Evolutionary conservation across 1,140 invertebrate species (phyloP), one percentile per base, ranked within the genome.

Genomic region (Proctacanthus coquilletti): DNA sequence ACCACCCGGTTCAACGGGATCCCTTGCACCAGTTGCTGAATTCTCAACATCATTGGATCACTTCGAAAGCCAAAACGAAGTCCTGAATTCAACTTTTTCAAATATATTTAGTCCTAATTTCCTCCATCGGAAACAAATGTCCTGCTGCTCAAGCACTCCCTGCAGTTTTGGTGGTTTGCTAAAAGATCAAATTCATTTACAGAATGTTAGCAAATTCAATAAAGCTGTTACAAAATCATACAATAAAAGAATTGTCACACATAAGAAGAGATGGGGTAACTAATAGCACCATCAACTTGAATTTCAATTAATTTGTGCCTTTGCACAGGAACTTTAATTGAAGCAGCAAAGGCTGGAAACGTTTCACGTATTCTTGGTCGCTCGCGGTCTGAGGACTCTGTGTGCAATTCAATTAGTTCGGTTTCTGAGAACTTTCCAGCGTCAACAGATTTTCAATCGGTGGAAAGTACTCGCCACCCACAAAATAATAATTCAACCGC

Each of bases 311-410:
- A 62, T 38, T 55, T 62, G n/a, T 30, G 17, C 30, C 10, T 21
- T 13, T 34, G 31, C 3, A 68, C 68, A 70, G 78, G 81, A 29
- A 85, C 81, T 15, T 63, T 87, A 18, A 85, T 86, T 45, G 82
- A 86, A 53, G 83, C 83, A 23, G 82, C 84, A n/a, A 82, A 79
- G 52, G 71, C 73, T 30, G 80, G 78, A 23, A 70, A 75, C 48
- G 77, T 83, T 9, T 77, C 76, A 3, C 69, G 75, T 39, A 67
- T 84, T 41, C 79, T 85, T 39, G 80, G 81, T 45, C 67, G 81
- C 39, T 70, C 63, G n/a, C 62, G 72, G 48, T 85, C 81, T 2
- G 81, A 86, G 59, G 83, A 86, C 52, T 87, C 83, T 8, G 80
- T 86, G 14, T 86, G 82, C 58, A 77, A 79, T 47, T 73, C 72